Evolutionary conservation across 2,888 invertebrate genomes (phyloP).

Genomic region (Gymnosoma rotundatum): DNA sequence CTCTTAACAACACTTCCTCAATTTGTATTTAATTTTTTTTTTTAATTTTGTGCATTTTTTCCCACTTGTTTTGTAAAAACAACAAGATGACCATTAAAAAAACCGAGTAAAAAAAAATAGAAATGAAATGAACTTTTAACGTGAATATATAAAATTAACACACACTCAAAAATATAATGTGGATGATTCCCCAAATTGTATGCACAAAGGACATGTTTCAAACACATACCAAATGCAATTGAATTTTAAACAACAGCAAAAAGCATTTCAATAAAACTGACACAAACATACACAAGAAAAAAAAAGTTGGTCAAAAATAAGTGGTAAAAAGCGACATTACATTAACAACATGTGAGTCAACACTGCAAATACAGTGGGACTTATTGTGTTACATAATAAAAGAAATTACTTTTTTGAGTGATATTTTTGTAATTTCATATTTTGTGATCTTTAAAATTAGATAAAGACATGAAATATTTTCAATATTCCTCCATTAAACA

Average conservation of each 20-base stretch:
- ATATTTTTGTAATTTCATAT: too few species aligned
- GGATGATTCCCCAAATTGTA: slow-evolving; percentile 55
- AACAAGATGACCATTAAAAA: slow-evolving; percentile 8
- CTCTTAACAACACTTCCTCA: slow-evolving; percentile 68
- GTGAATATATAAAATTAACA: slow-evolving; percentile 72
- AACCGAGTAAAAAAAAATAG: background rate
- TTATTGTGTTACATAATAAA: too few species aligned
- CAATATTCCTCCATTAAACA: too few species aligned
- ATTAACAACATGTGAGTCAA: slow-evolving; percentile 30
- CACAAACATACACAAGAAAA: slow-evolving; percentile 3
- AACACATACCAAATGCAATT: slow-evolving; percentile 67
- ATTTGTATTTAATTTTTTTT: slow-evolving; percentile 27
- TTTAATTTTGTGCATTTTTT: background rate
- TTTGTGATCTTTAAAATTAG: too few species aligned
- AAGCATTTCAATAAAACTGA: slow-evolving; percentile 54
- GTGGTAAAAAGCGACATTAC: background rate
- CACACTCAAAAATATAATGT: slow-evolving; percentile 72
- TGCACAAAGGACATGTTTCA: slow-evolving; percentile 71
- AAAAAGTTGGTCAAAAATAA: slow-evolving; percentile 15
- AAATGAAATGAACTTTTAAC: slow-evolving; percentile 57
- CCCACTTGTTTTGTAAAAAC: slow-evolving; percentile 11
- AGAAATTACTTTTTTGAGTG: too few species aligned
- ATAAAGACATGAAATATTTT: too few species aligned
- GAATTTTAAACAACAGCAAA: slow-evolving; percentile 59
- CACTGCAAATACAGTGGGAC: slow-evolving; percentile 10